Conservation (phyloP, 2,888 invertebrate species). For the Dynastes tityus region DNA sequence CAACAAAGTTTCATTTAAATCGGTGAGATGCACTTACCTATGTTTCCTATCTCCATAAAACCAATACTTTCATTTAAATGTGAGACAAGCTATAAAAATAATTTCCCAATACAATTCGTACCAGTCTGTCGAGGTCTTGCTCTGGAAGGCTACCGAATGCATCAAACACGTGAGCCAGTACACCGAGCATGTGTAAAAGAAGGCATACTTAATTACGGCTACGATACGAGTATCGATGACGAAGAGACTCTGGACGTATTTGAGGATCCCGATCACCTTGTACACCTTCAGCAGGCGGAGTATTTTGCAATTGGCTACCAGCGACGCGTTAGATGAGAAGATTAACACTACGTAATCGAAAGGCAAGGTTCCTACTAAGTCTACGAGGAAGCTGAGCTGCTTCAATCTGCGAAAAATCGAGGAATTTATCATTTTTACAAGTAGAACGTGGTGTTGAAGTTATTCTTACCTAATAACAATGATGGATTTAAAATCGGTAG, state of each 20-base stretch:
- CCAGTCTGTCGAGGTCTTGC: constrained; percentile 17
- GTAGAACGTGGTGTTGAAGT: neutral
- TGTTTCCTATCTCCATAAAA: too few relatives aligned
- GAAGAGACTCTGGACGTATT: constrained; percentile 33
- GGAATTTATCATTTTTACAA: too few relatives aligned
- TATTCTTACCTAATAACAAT: constrained; percentile 33
- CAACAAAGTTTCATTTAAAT: too few relatives aligned
- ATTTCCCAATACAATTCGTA: neutral
- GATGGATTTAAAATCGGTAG: constrained; percentile 44
- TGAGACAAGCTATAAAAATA: too few relatives aligned
- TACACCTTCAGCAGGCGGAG: constrained; percentile 51
- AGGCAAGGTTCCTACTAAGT: constrained; percentile 44
- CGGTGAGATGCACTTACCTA: too few relatives aligned
- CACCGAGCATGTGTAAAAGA: constrained; percentile 28
- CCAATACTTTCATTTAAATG: too few relatives aligned
- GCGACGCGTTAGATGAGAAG: neutral
- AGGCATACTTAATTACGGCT: constrained; percentile 49
- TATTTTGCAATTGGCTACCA: constrained; percentile 34
- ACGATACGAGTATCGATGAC: constrained; percentile 42
- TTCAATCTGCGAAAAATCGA: constrained; percentile 28
- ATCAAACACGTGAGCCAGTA: constrained; percentile 47
- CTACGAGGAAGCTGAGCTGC: constrained; percentile 42
- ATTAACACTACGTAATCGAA: constrained; percentile 43
- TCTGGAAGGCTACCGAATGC: constrained; percentile 18
- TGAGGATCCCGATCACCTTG: constrained; percentile 46